Evolutionary conservation across 2,888 invertebrate species (phyloP).

Genomic region (Andrena fulva): DNA sequence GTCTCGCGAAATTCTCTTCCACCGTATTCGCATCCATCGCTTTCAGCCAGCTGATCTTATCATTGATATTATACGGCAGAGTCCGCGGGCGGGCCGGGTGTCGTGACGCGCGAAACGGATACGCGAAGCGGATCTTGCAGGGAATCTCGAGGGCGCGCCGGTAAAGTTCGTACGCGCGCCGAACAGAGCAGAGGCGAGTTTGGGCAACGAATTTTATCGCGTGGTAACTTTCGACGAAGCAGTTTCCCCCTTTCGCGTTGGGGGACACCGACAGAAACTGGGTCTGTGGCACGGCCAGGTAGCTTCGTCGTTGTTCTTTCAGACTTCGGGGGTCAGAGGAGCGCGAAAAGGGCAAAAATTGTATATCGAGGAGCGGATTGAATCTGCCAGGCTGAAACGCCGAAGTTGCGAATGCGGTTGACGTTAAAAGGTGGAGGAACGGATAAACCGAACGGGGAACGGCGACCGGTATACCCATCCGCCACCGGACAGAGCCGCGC

Average conservation of each 20-base stretch:
- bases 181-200: not conserved
- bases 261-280: not conserved
- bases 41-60: slow-evolving; percentile 43
- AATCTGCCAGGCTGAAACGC: not conserved
- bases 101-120: not conserved
- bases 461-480: slow-evolving; percentile 9
- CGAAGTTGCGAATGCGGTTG: not conserved
- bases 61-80: slow-evolving; percentile 44
- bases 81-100: not conserved
- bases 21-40: slow-evolving; percentile 46
- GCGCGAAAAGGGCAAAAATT: no score
- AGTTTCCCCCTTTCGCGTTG: not conserved
- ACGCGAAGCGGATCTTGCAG: no score
- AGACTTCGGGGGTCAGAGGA: not conserved
- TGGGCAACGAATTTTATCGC: not conserved
- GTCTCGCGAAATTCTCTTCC: slow-evolving; percentile 40
- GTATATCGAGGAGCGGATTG: no score
- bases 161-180: slow-evolving; percentile 1
- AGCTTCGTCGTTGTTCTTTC: not conserved
- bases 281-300: not conserved
- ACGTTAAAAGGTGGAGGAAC: not conserved
- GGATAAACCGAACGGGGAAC: not conserved
- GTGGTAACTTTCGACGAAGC: not conserved
- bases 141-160: slow-evolving; percentile 14
- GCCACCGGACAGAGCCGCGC: not conserved